Base-by-base conservation (phyloP, 2,888 invertebrate genomes). In the Chymomyza procnemis region DNA sequence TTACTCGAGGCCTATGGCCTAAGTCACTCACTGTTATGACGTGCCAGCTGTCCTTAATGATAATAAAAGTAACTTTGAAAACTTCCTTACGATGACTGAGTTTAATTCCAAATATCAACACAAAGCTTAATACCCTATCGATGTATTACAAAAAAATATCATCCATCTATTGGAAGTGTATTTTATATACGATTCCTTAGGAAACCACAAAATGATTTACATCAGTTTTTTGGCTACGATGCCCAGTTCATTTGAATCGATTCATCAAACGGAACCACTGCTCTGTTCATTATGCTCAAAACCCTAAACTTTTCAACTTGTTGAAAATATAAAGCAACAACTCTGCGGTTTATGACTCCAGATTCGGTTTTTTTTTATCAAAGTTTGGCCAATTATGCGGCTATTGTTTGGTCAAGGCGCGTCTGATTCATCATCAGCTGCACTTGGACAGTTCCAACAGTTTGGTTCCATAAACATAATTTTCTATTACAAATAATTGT, bases 401-500 rank as follows among this genome's bases (percentile, higher is more conserved):
- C 61, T 69, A 56, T 70, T 70, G 62, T 65, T 52, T 64, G 56
- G 34, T 18, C 16, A 50, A 47, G 16, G 78, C 34, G 12, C 34
- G 34, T 41, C 76, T 76, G 76, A 76, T 78, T 76, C 76, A 76
- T 76, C 76, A 77, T 19, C 50, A 50, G 22, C 57, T n/a, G 8
- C 50, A 50, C 50, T 50, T n/a, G 50, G 50, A 8, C 18, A 50
- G n/a, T 50, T 50, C 16, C 14, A 1, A 16, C 6, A 50, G 60
- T 5, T 21, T 5, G 26, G 19, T 22, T 21, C 22, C 74, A 76
- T 78, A 78, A 78, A 78, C 78, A 77, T 78, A 71, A 77, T 77
- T 77, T 77, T 77, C 77, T 78, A 77, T 76, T 78, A 65, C 73
- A 66, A 41, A 55, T 64, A 67, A 68, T 77, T 78, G 67, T 46